Conservation (phyloP, 2,888 invertebrate species). For the Tinea pellionella region DNA sequence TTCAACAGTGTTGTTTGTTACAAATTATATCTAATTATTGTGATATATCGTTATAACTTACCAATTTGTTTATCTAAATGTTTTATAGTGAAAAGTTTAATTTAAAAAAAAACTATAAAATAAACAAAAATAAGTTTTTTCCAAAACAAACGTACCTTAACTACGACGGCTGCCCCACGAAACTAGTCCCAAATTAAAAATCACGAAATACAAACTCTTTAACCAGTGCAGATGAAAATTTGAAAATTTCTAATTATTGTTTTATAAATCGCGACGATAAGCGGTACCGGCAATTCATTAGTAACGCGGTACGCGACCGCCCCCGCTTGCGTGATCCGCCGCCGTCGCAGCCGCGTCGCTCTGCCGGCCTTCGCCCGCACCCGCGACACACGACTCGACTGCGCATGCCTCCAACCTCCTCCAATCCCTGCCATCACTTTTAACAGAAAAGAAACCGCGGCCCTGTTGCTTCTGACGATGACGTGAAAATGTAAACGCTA, state of each 20-base stretch:
- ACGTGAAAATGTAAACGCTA: slow-evolving; percentile 59
- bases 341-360: slow-evolving; percentile 9
- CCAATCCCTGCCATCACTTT: slow-evolving; percentile 49
- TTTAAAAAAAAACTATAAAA: not conserved
- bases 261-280: not conserved
- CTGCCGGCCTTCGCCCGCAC: slow-evolving; percentile 7
- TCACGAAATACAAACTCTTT: not conserved
- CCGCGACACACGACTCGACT: slow-evolving; percentile 3
- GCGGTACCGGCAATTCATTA: not conserved
- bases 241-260: not conserved
- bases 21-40: no score
- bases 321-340: slow-evolving; percentile 1
- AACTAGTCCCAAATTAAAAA: not conserved
- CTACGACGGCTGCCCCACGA: not conserved
- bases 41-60: no score
- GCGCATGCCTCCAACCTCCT: slow-evolving; percentile 46
- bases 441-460: slow-evolving; percentile 24
- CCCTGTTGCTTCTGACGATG: slow-evolving; percentile 65
- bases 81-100: no score
- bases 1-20: no score
- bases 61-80: no score
- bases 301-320: not conserved
- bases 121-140: not conserved
- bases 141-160: not conserved
- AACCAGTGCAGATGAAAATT: not conserved